These are phyloP conservation scores for Nipponacmea schrenckii DNA, from an alignment of 2,888 invertebrate genomes.

Conservation along the genomic window DNA sequence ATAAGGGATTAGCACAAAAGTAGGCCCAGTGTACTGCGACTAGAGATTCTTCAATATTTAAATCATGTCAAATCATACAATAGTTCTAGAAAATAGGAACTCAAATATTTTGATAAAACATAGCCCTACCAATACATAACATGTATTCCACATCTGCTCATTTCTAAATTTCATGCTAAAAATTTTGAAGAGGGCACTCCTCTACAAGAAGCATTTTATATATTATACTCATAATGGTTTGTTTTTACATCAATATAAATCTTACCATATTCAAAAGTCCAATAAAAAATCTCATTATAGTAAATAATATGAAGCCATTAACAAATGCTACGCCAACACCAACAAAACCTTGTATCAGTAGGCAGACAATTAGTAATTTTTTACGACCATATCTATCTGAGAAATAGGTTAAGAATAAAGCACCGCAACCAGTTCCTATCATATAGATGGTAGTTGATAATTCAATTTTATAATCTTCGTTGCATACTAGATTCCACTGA, in stretches of 20 bases:
- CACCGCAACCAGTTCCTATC: constrained; percentile 52
- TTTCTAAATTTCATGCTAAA: too few relatives aligned
- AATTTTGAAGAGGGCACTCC: too few relatives aligned
- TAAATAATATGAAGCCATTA: constrained; percentile 43
- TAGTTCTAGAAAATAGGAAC: too few relatives aligned
- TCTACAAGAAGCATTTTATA: too few relatives aligned
- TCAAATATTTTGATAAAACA: too few relatives aligned
- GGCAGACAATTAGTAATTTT: constrained; percentile 39
- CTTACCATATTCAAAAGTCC: constrained; percentile 57
- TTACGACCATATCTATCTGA: constrained; percentile 57
- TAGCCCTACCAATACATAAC: too few relatives aligned
- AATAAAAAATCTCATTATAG: constrained; percentile 47
- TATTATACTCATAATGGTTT: too few relatives aligned
- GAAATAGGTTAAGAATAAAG: constrained; percentile 47
- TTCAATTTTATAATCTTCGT: constrained; percentile 47
- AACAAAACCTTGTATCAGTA: constrained; percentile 46
- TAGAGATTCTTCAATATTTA: too few relatives aligned
- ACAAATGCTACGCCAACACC: constrained; percentile 46
- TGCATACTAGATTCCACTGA: constrained; percentile 60
- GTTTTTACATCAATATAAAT: background rate
- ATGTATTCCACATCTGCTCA: too few relatives aligned
- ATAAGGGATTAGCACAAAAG: too few relatives aligned
- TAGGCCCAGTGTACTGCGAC: too few relatives aligned
- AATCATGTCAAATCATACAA: too few relatives aligned
- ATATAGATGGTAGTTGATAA: constrained; percentile 57